These are phyloP conservation scores for Sturnira hondurensis DNA, from an alignment of 2,113 vertebrate genomes.

Conservation along the genomic window DNA sequence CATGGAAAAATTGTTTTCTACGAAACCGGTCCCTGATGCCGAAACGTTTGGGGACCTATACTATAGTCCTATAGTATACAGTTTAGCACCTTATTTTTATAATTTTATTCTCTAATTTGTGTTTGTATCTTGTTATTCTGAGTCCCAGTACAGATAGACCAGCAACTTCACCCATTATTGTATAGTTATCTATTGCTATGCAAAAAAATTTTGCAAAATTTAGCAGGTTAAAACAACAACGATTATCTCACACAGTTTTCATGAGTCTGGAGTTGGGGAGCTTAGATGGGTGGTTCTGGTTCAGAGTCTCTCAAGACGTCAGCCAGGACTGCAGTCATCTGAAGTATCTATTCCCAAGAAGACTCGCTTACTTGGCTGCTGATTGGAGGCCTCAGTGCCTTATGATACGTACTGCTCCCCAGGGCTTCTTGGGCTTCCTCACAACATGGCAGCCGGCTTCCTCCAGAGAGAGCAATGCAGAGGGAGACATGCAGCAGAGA, in stretches of 20 bases:
- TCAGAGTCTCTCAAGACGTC: background rate
- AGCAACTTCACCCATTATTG: background rate
- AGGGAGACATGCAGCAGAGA: background rate
- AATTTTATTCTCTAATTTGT: background rate
- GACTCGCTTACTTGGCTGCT: background rate
- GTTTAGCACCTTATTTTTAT: background rate
- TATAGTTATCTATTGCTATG: background rate
- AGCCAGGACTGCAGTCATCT: background rate
- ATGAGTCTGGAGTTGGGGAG: background rate
- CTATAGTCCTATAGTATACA: background rate
- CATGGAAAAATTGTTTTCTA: no score
- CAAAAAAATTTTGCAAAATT: background rate
- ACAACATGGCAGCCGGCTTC: background rate
- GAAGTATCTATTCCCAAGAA: background rate
- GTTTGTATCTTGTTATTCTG: background rate
- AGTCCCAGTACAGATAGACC: background rate
- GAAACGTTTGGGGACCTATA: no score
- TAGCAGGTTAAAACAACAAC: background rate
- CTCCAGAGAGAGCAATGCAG: background rate
- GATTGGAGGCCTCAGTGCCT: background rate
- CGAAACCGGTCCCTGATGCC: no score
- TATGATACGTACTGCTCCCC: background rate
- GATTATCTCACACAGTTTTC: background rate
- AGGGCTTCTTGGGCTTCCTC: background rate
- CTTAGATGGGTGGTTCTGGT: background rate